Evolutionary conservation across 2,113 vertebrate species (phyloP).

Genomic region (Leptodactylus fuscus): DNA sequence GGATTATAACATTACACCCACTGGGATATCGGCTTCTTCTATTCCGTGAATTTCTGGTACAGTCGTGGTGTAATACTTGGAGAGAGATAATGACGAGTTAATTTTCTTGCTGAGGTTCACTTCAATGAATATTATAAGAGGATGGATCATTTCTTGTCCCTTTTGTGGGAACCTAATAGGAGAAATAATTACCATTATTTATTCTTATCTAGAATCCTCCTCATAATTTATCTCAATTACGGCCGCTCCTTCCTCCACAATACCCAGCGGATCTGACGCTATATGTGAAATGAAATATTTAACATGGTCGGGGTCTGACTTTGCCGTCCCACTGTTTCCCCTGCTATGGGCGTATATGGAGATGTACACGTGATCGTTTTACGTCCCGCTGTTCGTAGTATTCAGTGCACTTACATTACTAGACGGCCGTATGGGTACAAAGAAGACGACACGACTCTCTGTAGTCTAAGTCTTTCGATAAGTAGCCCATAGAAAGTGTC

Average conservation of each 20-base stretch:
- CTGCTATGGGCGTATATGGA: neutral
- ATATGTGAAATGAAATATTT: constrained; percentile 12
- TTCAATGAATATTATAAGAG: constrained; percentile 36
- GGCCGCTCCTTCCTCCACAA: neutral
- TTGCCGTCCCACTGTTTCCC: neutral
- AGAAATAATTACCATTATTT: constrained; percentile 38
- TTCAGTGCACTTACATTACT: neutral
- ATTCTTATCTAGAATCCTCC: neutral
- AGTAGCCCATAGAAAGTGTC: constrained; percentile 40
- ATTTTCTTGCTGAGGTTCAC: neutral
- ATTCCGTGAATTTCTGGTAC: neutral
- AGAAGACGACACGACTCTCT: constrained; percentile 3
- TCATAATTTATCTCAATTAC: constrained; percentile 37
- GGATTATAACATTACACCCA: neutral
- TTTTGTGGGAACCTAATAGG: constrained; percentile 27
- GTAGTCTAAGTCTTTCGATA: constrained; percentile 26
- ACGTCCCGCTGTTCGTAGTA: neutral
- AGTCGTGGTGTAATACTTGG: neutral
- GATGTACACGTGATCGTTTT: neutral
- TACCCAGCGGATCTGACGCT: neutral
- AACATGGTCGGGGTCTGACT: neutral
- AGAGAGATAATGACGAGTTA: neutral
- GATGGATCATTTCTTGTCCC: neutral
- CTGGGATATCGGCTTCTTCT: neutral
- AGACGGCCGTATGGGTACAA: neutral